Evolutionary conservation across 2,888 invertebrate species (phyloP), one percentile per base, ranked within the genome.

Genomic region (Altica lythri): DNA sequence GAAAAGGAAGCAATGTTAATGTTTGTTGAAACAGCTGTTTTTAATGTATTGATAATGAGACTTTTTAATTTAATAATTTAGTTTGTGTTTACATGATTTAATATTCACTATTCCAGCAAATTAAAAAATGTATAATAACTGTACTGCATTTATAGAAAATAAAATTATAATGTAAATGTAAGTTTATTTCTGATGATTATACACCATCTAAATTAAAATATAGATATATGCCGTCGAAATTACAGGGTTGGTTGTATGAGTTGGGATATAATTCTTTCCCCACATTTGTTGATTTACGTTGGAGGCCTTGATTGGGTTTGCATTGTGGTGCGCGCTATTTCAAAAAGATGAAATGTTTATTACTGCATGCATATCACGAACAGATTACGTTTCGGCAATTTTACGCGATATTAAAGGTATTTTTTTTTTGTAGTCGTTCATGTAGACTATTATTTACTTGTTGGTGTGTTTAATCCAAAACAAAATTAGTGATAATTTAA

Each of bases 331-430:
- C 55, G 54, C 53, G 52, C 53, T 61, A 61, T 59, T 61, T 61
- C 61, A 61, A 61, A 61, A 61, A 61, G 61, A 61, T 61, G 61
- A 61, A 61, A 59, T 61, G 59, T 61, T 61, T 61, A 61, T 61
- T 61, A 57, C 57, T 46, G 35, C 53, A 47, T 49, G 52, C 32
- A 55, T 51, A 53, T 50, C 53, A 40, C 47, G 47, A 38, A 46
- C 57, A 49, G 54, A 60, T 57, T 56, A 57, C 53, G 50, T 42
- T 30, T 45, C 46, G 45, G 55, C 53, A 44, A 52, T 51, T 45
- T 46, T 47, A 47, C 47, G 4, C 25, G 16, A 19, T 44, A 57
- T 57, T 42, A 48, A 49, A 43, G 50, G 50, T 40, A 50, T 54
- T 38, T 54, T 49, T 53, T 50, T 50, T 40, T 45, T 29, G 14